Evolutionary conservation across 2,888 invertebrate species (phyloP).

Genomic region (Acleris emargana): DNA sequence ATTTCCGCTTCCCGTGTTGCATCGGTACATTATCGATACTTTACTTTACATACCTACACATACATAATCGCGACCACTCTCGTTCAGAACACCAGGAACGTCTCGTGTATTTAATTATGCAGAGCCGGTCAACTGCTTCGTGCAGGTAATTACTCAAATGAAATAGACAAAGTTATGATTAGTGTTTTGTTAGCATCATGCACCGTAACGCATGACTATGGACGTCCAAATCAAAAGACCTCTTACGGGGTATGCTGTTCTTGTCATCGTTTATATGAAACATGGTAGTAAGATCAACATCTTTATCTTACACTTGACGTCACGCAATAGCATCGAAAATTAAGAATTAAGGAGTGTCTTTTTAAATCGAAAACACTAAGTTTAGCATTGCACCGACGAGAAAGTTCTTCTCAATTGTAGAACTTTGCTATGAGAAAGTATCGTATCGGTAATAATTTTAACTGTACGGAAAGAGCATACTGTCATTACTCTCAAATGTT

Average conservation of each 20-base stretch:
- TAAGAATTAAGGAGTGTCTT: no score
- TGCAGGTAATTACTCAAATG: conserved; percentile 26
- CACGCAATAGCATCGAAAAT: no score
- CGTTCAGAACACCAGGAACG: conserved; percentile 19
- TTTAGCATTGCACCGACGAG: no score
- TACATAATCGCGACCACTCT: conserved; percentile 20
- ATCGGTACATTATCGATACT: no score
- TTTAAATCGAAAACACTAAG: no score
- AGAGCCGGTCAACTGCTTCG: conserved; percentile 22
- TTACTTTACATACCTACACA: not conserved
- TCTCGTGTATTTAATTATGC: conserved; percentile 27
- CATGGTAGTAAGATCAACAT: no score
- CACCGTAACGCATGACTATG: conserved; percentile 7
- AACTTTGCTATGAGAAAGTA: no score
- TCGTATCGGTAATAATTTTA: no score
- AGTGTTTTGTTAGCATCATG: conserved; percentile 30
- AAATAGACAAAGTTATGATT: conserved; percentile 18
- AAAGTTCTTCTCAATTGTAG: no score
- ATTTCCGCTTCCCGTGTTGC: conserved; percentile 23
- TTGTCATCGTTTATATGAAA: not conserved
- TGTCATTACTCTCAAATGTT: no score
- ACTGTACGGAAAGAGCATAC: no score
- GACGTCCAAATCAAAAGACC: not conserved
- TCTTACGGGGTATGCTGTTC: not conserved
- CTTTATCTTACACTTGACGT: no score